A percentile compares a stretch with the other conserved stretches of the same genome.
These are phyloP conservation scores for Peromyscus polionotus DNA, from an alignment of 2,113 vertebrate genomes.

Conservation along the genomic window DNA sequence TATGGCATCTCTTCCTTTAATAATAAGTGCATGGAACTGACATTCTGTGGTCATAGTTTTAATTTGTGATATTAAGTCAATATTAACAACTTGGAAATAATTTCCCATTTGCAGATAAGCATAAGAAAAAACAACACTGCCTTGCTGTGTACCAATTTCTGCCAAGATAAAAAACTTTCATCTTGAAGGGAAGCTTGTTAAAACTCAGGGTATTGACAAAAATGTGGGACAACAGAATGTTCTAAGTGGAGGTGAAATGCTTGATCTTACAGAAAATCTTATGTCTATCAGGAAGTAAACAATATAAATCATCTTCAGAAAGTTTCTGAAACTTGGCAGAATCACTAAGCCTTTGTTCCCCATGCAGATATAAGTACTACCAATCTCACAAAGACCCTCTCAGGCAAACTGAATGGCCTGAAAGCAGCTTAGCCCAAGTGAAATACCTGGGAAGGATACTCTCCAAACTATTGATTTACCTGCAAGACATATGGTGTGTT, in stretches of 20 bases:
- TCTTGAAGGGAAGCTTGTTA: background rate
- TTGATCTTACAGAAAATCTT: background rate
- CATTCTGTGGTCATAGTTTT: background rate
- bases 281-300: background rate
- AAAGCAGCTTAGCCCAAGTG: background rate
- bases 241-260: background rate
- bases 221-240: background rate
- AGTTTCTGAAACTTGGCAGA: background rate
- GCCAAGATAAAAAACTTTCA: background rate
- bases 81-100: background rate
- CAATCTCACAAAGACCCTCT: background rate
- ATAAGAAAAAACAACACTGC: background rate
- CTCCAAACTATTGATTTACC: background rate
- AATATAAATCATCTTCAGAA: too few species aligned
- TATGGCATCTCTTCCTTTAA: background rate
- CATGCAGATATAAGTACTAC: too few species aligned
- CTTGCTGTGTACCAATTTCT: background rate
- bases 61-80: background rate
- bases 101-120: background rate
- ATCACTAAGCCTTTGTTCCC: background rate
- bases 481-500: too few species aligned
- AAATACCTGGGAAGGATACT: background rate
- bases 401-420: too few species aligned
- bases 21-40: background rate
- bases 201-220: background rate